These are phyloP conservation scores for Distichodus sexfasciatus DNA, from an alignment of 2,797 vertebrate genomes.

Conservation along the genomic window DNA sequence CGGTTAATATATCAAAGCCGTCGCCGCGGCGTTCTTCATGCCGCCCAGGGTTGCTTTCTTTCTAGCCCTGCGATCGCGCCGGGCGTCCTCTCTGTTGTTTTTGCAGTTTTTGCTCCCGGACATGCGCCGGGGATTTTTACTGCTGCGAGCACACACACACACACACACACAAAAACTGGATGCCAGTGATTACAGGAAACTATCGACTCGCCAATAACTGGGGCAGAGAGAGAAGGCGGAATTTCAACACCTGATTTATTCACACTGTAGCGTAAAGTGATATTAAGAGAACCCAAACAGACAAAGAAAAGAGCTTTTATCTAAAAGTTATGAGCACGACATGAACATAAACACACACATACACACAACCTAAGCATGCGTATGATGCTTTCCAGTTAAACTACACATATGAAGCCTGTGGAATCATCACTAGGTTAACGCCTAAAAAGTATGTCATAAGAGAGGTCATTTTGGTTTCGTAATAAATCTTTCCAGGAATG, in stretches of 20 bases:
- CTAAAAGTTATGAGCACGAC: neutral
- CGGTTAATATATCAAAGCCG: conserved; percentile 6
- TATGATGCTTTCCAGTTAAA: too few relatives aligned
- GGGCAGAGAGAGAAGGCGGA: conserved; percentile 11
- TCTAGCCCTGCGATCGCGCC: neutral
- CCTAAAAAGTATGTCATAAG: too few relatives aligned
- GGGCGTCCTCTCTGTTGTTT: neutral
- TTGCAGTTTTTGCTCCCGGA: neutral
- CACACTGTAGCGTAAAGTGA: neutral
- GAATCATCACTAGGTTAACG: too few relatives aligned
- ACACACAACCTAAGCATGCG: too few relatives aligned
- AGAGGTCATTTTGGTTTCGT: too few relatives aligned
- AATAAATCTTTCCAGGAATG: too few relatives aligned
- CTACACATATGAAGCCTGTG: too few relatives aligned
- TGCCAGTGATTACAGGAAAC: conserved; percentile 33
- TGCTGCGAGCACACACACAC: conserved; percentile 33
- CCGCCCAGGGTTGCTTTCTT: neutral
- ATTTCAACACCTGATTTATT: conserved; percentile 19
- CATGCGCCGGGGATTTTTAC: conserved; percentile 33
- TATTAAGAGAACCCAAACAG: conserved; percentile 12
- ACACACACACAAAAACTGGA: conserved; percentile 27
- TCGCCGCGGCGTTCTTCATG: neutral
- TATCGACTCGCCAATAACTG: conserved; percentile 24
- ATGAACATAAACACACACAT: neutral
- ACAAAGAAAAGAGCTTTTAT: conserved; percentile 7